Percentiles rank a stretch among this genome's conserved stretches.
Conservation (phyloP, 2,113 vertebrate genomes). For the Chloropsis hardwickii region DNA sequence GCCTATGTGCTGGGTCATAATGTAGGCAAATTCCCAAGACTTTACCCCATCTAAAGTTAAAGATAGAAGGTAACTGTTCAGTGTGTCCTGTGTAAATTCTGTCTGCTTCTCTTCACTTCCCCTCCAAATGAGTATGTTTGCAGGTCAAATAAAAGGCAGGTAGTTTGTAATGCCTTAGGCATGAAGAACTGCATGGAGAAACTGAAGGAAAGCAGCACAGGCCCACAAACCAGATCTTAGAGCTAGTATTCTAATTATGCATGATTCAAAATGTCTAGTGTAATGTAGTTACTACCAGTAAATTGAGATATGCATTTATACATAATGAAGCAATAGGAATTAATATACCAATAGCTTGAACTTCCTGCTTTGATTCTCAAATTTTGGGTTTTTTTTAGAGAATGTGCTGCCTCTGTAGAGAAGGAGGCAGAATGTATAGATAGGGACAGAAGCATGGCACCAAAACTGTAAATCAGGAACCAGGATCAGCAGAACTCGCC, state of each 20-base stretch:
- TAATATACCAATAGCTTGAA: conserved; percentile 75
- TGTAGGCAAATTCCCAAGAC: not conserved
- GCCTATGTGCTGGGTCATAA: not conserved
- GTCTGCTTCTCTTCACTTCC: conserved; percentile 10
- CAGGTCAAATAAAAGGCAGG: conserved; percentile 27
- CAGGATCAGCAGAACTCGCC: conserved; percentile 57
- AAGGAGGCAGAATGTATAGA: conserved; percentile 68
- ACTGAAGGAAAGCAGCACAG: conserved; percentile 58
- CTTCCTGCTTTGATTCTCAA: conserved; percentile 70
- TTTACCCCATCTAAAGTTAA: not conserved
- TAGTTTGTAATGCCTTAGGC: not conserved
- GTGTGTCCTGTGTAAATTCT: conserved; percentile 6
- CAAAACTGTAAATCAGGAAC: conserved; percentile 67
- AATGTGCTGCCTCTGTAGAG: conserved; percentile 66
- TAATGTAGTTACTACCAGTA: conserved; percentile 71
- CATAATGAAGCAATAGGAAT: conserved; percentile 79
- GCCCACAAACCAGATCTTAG: conserved; percentile 65
- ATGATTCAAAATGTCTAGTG: conserved; percentile 73
- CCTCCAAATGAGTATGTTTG: conserved; percentile 23
- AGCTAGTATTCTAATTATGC: conserved; percentile 73
- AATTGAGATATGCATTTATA: conserved; percentile 77
- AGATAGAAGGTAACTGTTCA: not conserved
- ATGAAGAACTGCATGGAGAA: conserved; percentile 20
- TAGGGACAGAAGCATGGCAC: conserved; percentile 73
- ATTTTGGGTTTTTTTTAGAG: conserved; percentile 53